Conservation (phyloP, 1,140 invertebrate genomes). For the Vanessa tameamea region DNA sequence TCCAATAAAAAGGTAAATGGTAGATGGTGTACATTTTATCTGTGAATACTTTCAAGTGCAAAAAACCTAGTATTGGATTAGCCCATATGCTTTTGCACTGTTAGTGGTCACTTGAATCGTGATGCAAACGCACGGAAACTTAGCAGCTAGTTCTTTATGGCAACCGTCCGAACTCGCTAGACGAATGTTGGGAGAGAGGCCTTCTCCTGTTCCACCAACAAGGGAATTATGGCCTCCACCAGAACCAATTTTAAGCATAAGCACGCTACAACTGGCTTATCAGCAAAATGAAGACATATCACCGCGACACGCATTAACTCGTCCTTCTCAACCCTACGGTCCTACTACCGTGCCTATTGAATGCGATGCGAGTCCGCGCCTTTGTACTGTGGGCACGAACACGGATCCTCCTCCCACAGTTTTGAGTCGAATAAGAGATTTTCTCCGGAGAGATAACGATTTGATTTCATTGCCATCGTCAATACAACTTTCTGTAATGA, state of each 20-base stretch:
- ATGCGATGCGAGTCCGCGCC: conserved; percentile 47
- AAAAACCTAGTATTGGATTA: conserved; percentile 74
- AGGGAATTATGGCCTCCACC: conserved; percentile 69
- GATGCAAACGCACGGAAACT: conserved; percentile 73
- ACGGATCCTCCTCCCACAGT: conserved; percentile 65
- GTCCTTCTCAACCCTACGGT: conserved; percentile 54
- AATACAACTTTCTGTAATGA: conserved; percentile 34
- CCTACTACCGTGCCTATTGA: conserved; percentile 51
- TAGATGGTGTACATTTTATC: conserved; percentile 48
- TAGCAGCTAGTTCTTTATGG: conserved; percentile 71
- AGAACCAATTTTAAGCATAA: conserved; percentile 67
- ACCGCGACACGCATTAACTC: conserved; percentile 55
- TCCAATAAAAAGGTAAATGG: conserved; percentile 61
- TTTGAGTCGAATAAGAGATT: conserved; percentile 43
- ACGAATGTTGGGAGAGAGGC: conserved; percentile 70
- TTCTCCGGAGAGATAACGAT: conserved; percentile 44
- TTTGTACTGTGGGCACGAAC: conserved; percentile 72
- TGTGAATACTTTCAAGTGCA: conserved; percentile 70
- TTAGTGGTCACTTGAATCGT: conserved; percentile 62
- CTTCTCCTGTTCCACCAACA: conserved; percentile 70
- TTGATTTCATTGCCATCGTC: conserved; percentile 48
- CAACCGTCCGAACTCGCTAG: conserved; percentile 71
- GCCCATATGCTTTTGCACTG: conserved; percentile 46
- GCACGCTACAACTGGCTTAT: conserved; percentile 71
- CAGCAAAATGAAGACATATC: conserved; percentile 58